Conservation (phyloP, 2,797 vertebrate genomes). For the Cuculus canorus region DNA sequence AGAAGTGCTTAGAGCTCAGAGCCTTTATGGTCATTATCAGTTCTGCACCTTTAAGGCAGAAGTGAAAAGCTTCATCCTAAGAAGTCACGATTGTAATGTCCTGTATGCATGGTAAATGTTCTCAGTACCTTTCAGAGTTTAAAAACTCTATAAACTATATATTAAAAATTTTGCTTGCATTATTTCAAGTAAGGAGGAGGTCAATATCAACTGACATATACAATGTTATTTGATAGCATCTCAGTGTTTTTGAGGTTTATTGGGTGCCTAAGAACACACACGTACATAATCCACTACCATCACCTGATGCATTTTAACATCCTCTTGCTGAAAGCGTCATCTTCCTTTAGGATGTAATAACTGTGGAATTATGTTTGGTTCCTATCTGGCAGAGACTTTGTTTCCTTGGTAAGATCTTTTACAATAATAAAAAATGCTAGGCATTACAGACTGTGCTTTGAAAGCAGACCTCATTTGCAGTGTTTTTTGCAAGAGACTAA, state of each 20-base stretch:
- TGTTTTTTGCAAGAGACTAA: not conserved
- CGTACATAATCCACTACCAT: conserved; percentile 3
- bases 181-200: conserved; percentile 9
- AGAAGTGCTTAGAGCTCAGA: not conserved
- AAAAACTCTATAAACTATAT: not conserved
- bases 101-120: not conserved
- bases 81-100: not conserved
- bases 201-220: not conserved
- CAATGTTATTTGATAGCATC: not conserved
- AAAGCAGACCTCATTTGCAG: not conserved
- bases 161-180: not conserved
- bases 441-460: not conserved
- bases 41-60: not conserved
- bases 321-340: not conserved
- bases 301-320: conserved; percentile 46
- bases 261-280: not conserved
- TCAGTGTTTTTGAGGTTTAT: conserved; percentile 16
- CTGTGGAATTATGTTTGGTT: not conserved
- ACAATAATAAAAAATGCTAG: not conserved
- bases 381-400: not conserved
- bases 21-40: not conserved
- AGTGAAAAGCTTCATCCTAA: not conserved
- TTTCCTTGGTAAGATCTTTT: not conserved
- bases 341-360: not conserved
- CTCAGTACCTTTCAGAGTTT: not conserved